Evolutionary conservation across 2,888 invertebrate genomes (phyloP), one percentile per base, ranked within the genome.

Genomic region (Baronia brevicornis): DNA sequence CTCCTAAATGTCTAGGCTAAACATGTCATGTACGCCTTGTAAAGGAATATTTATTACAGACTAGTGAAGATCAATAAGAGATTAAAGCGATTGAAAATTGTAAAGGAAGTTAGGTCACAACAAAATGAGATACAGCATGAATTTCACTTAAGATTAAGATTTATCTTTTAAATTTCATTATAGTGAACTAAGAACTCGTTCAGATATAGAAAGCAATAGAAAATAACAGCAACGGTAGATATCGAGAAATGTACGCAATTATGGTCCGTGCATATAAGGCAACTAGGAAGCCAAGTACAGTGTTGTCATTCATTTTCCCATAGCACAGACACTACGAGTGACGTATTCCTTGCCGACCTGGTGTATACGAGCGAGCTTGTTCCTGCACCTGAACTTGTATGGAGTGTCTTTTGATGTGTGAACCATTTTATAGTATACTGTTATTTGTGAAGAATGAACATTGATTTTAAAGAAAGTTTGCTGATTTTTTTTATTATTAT

Each of bases 301-400:
- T 56, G 55, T 53, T 34, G 43, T 37, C 43, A 47, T 62, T 55
- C 56, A 52, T 67, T 75, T 78, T 84, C 80, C 78, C 82, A 82
- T 75, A 69, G 62, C 56, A 52, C 48, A 61, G 51, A 56, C 56
- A 36, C 58, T n/a, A n/a, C 59, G 65, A 68, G 58, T 68, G 72
- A 78, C 70, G 67, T 65, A 69, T 74, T 61, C 63, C 64, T 67
- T 62, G 58, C 59, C 61, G 54, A 47, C 43, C 45, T 65, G 64
- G 67, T 69, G 52, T 65, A 70, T 57, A n/a, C n/a, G 51, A 46
- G 38, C 31, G 43, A 44, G 58, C 62, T 49, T 60, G 69, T 70
- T 71, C 69, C 64, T 71, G 63, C 60, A 65, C 75, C 69, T 71
- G 66, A 74, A 75, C 70, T 70, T 65, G 58, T 51, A 55, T 48